Conservation (phyloP, 2,113 vertebrate species). For the Clupea harengus region DNA sequence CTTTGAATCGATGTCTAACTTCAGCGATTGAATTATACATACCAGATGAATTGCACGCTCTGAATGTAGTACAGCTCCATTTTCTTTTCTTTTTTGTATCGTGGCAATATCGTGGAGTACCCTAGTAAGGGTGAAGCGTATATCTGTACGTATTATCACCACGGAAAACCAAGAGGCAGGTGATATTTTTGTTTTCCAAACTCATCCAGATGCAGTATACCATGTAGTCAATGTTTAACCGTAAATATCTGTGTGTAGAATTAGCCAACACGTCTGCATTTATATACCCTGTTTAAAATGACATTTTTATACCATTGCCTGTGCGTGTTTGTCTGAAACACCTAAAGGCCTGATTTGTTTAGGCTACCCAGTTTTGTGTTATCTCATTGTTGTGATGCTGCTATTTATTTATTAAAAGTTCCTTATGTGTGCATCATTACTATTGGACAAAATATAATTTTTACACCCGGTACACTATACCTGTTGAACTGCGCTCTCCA, state of each 20-base stretch:
- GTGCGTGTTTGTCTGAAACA: slow-evolving; percentile 63
- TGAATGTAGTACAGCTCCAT: background rate
- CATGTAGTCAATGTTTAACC: background rate
- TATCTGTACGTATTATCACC: background rate
- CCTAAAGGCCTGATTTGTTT: slow-evolving; percentile 46
- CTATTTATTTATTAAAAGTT: slow-evolving; percentile 75
- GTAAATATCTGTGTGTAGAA: slow-evolving; percentile 41
- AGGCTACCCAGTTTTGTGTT: slow-evolving; percentile 42
- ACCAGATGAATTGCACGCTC: background rate
- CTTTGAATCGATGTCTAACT: background rate
- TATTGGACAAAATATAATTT: background rate
- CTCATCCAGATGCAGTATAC: background rate
- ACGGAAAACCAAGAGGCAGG: background rate
- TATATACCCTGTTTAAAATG: slow-evolving; percentile 41
- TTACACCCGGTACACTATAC: background rate
- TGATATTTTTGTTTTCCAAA: no score
- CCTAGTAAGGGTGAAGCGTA: background rate
- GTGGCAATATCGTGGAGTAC: background rate
- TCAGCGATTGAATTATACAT: no score
- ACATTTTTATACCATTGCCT: slow-evolving; percentile 55
- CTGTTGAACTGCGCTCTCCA: no score
- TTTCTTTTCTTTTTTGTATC: background rate
- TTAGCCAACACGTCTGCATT: slow-evolving; percentile 37
- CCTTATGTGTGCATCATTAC: slow-evolving; percentile 44
- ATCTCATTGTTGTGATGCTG: slow-evolving; percentile 63